A percentile compares a stretch with the other conserved stretches of the same genome.
phyloP scores from a whole-genome alignment of 2,888 invertebrate species.

The Leucania comma region DNA sequence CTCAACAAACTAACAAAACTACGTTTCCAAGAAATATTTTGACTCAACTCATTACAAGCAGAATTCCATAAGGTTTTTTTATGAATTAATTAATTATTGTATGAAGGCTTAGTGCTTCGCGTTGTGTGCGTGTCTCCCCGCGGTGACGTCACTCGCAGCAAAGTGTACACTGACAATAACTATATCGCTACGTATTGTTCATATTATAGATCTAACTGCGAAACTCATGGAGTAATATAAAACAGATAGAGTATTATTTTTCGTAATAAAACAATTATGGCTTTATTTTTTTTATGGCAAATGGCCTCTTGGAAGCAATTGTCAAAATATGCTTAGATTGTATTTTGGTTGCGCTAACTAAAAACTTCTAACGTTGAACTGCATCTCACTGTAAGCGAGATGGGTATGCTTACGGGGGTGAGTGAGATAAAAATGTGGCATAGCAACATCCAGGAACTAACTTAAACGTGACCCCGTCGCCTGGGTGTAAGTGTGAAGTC shows the following conservation, averaged over 20 bases:
- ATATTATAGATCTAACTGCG: slow-evolving; percentile 14
- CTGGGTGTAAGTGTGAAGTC: too few species aligned
- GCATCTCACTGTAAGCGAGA: too few species aligned
- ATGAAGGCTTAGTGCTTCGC: slow-evolving; percentile 75
- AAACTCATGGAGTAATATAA: neutral
- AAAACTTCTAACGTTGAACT: too few species aligned
- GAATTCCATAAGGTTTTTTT: slow-evolving; percentile 68
- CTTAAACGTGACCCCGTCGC: too few species aligned
- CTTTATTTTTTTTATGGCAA: too few species aligned
- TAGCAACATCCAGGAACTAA: neutral
- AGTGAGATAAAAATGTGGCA: neutral
- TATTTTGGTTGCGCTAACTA: too few species aligned
- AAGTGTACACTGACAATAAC: slow-evolving; percentile 36
- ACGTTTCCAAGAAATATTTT: neutral
- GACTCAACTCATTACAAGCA: slow-evolving; percentile 68
- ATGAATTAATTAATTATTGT: slow-evolving; percentile 63
- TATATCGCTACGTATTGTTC: slow-evolving; percentile 32
- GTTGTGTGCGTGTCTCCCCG: slow-evolving; percentile 59
- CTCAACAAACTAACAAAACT: neutral
- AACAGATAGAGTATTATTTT: neutral
- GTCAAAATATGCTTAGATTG: too few species aligned
- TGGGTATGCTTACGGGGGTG: too few species aligned
- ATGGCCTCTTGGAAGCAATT: too few species aligned
- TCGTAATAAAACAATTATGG: neutral
- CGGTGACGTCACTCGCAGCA: slow-evolving; percentile 3